phyloP scores from a whole-genome alignment of 1,140 invertebrate species.

The Pissodes strobi region DNA sequence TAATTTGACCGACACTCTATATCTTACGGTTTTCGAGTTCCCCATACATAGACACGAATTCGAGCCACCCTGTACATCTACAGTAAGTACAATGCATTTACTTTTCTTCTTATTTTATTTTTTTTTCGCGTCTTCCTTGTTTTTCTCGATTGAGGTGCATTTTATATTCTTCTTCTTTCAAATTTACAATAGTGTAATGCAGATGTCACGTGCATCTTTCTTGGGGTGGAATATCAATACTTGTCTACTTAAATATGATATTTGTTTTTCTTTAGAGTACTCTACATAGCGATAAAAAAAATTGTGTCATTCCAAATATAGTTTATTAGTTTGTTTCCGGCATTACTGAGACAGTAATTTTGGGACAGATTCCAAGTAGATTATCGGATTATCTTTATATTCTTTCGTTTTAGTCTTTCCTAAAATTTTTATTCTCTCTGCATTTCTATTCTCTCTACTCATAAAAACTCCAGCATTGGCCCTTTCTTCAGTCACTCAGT shows the following conservation, averaged over 20 bases:
- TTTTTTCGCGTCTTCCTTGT: background rate
- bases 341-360: slow-evolving; percentile 2
- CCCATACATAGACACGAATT: no score
- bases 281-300: slow-evolving; percentile 4
- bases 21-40: no score
- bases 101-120: background rate
- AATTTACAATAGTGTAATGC: background rate
- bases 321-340: slow-evolving; percentile 3
- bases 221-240: background rate
- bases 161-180: slow-evolving; percentile 1
- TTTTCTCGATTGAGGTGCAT: background rate
- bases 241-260: background rate
- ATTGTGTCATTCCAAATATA: slow-evolving; percentile 8
- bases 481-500: background rate
- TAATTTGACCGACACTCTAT: no score
- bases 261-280: background rate
- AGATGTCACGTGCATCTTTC: background rate
- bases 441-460: slow-evolving; percentile 3
- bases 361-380: slow-evolving; percentile 3
- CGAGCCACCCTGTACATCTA: no score
- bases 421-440: background rate
- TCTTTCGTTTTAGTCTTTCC: background rate
- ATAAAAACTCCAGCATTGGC: background rate
- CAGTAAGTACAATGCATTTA: background rate
- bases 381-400: background rate